Evolutionary conservation across 92 coral and sea anemone species (phyloP).

Genomic region (Heteractis magnifica): DNA sequence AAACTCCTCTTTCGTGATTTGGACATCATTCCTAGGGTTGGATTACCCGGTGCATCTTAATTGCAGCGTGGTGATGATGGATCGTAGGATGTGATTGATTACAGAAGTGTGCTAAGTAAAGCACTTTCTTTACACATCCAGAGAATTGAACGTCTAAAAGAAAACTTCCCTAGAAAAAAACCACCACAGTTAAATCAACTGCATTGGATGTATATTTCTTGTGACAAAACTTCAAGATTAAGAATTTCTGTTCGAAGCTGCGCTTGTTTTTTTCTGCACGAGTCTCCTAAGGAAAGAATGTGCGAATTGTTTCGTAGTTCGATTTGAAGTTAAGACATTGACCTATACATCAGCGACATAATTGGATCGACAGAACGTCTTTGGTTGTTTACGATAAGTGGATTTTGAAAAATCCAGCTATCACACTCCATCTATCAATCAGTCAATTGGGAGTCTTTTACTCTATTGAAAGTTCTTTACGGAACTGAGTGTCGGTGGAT

Average conservation of each 20-base stretch:
- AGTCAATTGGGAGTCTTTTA: conserved; percentile 9
- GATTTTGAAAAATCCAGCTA: conserved; percentile 6
- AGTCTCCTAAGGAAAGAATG: not conserved
- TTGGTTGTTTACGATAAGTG: conserved; percentile 18
- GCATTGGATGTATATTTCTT: not conserved
- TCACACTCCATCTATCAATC: conserved; percentile 12
- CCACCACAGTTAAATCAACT: not conserved
- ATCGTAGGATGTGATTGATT: conserved; percentile 33
- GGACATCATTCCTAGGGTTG: conserved; percentile 8
- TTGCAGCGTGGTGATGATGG: conserved; percentile 24
- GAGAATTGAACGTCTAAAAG: not conserved
- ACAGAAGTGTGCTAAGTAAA: conserved; percentile 35
- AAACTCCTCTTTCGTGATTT: conserved; percentile 26
- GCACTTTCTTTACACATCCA: conserved; percentile 12
- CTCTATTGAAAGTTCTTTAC: not conserved
- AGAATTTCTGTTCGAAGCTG: not conserved
- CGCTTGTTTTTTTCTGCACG: conserved; percentile 5
- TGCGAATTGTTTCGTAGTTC: conserved; percentile 10
- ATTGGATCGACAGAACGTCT: conserved; percentile 25
- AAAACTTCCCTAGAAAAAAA: not conserved
- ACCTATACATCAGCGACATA: conserved; percentile 27
- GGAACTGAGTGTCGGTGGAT: not conserved
- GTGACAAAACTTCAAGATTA: not conserved
- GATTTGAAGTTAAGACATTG: conserved; percentile 20
- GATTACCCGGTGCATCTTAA: conserved; percentile 20